Evolutionary conservation across 1,140 invertebrate genomes (phyloP).

Genomic region (Cotesia typhae): DNA sequence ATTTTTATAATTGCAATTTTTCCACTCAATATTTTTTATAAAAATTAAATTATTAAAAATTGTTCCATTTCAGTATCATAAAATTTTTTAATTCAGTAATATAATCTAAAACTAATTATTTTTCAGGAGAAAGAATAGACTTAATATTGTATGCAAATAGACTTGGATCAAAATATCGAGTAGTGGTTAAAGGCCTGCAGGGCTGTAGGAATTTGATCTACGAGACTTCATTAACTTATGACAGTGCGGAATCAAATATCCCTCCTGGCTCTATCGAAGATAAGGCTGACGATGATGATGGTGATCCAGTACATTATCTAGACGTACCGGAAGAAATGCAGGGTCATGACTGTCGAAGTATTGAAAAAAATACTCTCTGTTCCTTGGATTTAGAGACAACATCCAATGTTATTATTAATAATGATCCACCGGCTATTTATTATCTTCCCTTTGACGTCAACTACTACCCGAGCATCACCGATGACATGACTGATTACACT

Average conservation of each 20-base stretch:
- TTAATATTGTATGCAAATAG: slow-evolving; percentile 68
- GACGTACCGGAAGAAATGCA: slow-evolving; percentile 28
- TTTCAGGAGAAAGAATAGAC: slow-evolving; percentile 73
- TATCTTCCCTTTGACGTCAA: slow-evolving; percentile 49
- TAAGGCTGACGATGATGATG: background rate
- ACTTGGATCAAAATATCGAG: slow-evolving; percentile 66
- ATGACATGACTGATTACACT: slow-evolving; percentile 49
- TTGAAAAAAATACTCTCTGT: slow-evolving; percentile 42
- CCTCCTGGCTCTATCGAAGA: no score
- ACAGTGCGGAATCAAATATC: slow-evolving; percentile 19
- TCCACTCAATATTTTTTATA: no score
- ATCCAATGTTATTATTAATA: background rate
- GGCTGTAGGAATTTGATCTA: slow-evolving; percentile 60
- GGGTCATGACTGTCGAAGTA: slow-evolving; percentile 43
- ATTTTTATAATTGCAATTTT: no score
- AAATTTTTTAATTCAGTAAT: no score
- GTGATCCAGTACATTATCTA: background rate
- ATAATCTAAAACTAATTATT: slow-evolving; percentile 1
- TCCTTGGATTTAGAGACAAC: slow-evolving; percentile 44
- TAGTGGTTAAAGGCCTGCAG: slow-evolving; percentile 64
- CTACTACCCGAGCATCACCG: slow-evolving; percentile 41
- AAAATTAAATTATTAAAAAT: no score
- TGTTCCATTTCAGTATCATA: no score
- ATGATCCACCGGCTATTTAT: slow-evolving; percentile 25
- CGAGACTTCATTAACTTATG: slow-evolving; percentile 43